Conservation (phyloP, 2,888 invertebrate genomes). For the Piscicola geometra region DNA sequence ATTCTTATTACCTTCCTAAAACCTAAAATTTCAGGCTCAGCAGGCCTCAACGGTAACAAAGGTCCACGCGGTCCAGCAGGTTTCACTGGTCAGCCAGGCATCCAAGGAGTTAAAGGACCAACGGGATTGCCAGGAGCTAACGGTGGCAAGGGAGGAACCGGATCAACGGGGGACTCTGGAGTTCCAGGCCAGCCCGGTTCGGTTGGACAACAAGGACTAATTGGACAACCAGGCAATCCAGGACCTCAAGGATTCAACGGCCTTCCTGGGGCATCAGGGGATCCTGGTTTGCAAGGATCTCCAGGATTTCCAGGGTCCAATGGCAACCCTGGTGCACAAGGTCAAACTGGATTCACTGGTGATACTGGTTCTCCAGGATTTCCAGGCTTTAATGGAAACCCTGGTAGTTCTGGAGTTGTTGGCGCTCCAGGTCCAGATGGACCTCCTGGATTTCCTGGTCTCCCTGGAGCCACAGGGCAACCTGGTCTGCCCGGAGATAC, state of each 20-base stretch:
- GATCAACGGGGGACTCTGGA: background rate
- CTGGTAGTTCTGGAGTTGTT: background rate
- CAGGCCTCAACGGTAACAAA: constrained; percentile 32
- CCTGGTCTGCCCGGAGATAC: constrained; percentile 35
- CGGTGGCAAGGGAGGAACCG: background rate
- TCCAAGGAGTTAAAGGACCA: constrained; percentile 26
- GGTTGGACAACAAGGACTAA: constrained; percentile 39
- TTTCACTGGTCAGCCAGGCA: constrained; percentile 38
- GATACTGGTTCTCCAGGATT: background rate
- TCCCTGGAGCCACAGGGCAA: constrained; percentile 31
- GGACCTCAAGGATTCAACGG: constrained; percentile 6
- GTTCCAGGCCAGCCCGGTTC: background rate
- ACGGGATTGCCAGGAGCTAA: constrained; percentile 28
- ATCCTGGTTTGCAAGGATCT: background rate
- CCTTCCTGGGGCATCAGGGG: background rate
- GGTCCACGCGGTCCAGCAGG: constrained; percentile 38
- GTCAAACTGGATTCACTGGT: background rate
- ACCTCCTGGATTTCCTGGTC: constrained; percentile 45
- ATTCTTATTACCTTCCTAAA: no score
- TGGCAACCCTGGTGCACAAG: constrained; percentile 5
- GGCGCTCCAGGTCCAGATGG: constrained; percentile 30
- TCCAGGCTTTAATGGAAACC: background rate
- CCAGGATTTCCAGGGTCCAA: background rate
- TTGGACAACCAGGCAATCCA: constrained; percentile 37
- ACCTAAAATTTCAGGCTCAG: constrained; percentile 44